These are phyloP conservation scores for Neoscelio sp. DNA, from an alignment of 2,888 invertebrate genomes.

Conservation along the genomic window DNA sequence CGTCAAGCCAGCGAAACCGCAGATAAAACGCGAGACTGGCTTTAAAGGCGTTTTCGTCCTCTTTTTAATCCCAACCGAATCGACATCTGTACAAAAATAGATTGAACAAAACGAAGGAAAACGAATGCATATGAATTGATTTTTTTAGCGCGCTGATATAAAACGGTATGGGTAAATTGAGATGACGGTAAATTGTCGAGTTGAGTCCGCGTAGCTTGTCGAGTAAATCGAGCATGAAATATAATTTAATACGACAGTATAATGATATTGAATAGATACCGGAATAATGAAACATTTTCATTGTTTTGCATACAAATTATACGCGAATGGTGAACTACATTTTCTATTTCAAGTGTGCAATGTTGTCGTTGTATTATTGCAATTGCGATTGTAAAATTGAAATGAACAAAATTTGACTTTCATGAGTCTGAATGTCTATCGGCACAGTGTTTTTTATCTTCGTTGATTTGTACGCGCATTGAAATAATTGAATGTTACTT, in stretches of 20 bases:
- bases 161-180: conserved; percentile 59
- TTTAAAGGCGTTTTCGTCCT: not conserved
- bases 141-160: conserved; percentile 40
- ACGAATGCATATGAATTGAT: conserved; percentile 21
- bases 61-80: not conserved
- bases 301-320: conserved; percentile 64
- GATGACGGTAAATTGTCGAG: conserved; percentile 65
- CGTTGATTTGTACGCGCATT: too few species aligned
- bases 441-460: too few species aligned
- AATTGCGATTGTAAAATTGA: too few species aligned
- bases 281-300: conserved; percentile 65
- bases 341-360: too few species aligned
- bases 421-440: too few species aligned
- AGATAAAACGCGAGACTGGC: not conserved
- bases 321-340: conserved; percentile 6
- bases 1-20: not conserved
- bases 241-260: conserved; percentile 67
- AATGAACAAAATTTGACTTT: too few species aligned
- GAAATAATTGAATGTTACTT: too few species aligned
- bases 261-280: conserved; percentile 63
- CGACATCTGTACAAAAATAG: too few species aligned
- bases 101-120: too few species aligned
- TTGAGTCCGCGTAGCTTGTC: conserved; percentile 61
- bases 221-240: conserved; percentile 66
- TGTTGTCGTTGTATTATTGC: too few species aligned